A percentile compares a stretch with the other conserved stretches of the same genome.
Conservation (phyloP, 2,888 invertebrate species). For the Chloromyia formosa region DNA sequence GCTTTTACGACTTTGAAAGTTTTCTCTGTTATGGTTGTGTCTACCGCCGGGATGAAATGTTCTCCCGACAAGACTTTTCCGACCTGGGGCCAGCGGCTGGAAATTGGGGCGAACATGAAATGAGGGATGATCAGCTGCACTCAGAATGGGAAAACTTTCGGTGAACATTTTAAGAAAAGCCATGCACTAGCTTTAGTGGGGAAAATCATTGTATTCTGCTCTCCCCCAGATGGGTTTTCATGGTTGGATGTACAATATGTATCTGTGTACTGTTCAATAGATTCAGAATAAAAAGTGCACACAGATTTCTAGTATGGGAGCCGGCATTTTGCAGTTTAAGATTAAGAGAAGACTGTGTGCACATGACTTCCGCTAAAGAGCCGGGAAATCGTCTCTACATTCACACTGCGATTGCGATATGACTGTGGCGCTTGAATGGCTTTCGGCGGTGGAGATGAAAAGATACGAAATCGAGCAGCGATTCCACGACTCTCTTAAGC, state of each 20-base stretch:
- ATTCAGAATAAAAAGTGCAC: neutral
- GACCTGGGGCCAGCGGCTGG: conserved; percentile 23
- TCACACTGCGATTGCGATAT: too few species aligned
- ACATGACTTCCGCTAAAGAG: conserved; percentile 19
- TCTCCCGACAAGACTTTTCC: conserved; percentile 14
- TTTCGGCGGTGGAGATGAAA: neutral
- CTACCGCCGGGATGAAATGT: too few species aligned
- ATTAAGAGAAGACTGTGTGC: neutral
- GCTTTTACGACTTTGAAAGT: conserved; percentile 20
- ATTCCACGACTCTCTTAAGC: conserved; percentile 4
- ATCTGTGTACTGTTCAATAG: too few species aligned
- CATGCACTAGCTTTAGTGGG: conserved; percentile 26
- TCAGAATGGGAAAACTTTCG: conserved; percentile 2
- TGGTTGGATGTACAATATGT: too few species aligned
- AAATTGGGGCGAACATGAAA: neutral
- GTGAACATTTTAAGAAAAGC: neutral
- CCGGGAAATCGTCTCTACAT: conserved; percentile 11
- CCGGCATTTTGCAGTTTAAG: conserved; percentile 9
- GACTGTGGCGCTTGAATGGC: neutral
- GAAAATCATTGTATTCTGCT: neutral
- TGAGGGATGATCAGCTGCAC: neutral
- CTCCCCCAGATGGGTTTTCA: too few species aligned
- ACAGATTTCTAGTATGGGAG: neutral
- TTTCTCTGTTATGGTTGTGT: conserved; percentile 9
- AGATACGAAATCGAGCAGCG: neutral